These are phyloP conservation scores for Hipposideros larvatus DNA, from an alignment of 2,797 vertebrate genomes.

Conservation along the genomic window DNA sequence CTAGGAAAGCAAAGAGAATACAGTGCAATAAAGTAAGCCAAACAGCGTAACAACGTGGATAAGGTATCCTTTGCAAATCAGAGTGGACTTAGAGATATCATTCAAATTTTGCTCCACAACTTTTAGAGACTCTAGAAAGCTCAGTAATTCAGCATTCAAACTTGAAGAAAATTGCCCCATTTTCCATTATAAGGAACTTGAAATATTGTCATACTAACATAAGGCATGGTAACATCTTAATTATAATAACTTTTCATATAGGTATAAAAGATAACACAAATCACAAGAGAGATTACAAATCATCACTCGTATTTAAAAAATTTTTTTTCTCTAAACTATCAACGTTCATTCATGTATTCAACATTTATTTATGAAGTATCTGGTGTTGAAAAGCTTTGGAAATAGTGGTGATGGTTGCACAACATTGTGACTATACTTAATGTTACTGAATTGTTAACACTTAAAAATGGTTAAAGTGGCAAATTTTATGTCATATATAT, in stretches of 20 bases:
- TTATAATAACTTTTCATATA: constrained; percentile 31
- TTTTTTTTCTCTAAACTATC: background rate
- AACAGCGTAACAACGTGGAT: background rate
- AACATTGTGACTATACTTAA: background rate
- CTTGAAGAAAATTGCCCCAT: background rate
- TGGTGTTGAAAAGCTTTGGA: background rate
- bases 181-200: constrained; percentile 27
- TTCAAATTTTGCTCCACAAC: constrained; percentile 45
- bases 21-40: background rate
- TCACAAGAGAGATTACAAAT: constrained; percentile 31
- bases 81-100: background rate
- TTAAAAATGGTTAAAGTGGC: background rate
- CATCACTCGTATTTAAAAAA: background rate
- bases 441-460: background rate
- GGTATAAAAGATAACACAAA: constrained; percentile 13
- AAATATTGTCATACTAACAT: background rate
- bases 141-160: constrained; percentile 19
- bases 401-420: background rate
- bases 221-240: background rate
- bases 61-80: constrained; percentile 1
- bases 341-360: background rate
- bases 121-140: constrained; percentile 54
- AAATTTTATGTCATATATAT: background rate
- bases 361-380: constrained; percentile 29
- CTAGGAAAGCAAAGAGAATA: constrained; percentile 10